phyloP scores from a whole-genome alignment of 2,888 invertebrate genomes.

The Gnatocerus cornutus region DNA sequence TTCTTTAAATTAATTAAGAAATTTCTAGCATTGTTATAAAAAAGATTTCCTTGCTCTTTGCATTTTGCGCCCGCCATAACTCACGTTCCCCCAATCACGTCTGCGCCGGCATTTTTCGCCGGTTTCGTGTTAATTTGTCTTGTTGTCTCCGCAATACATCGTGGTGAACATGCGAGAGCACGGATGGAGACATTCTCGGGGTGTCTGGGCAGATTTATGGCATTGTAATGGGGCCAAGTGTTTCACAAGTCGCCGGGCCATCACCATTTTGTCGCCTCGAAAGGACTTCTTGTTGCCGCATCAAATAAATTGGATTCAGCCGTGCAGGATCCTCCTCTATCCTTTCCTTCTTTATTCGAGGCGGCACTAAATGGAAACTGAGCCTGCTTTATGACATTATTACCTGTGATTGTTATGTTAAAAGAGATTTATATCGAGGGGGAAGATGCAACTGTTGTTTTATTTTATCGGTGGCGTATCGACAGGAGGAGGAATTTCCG shows the following conservation, averaged over 20 bases:
- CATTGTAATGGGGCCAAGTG: slow-evolving; percentile 78
- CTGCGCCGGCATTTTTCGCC: slow-evolving; percentile 17
- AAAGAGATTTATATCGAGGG: slow-evolving; percentile 64
- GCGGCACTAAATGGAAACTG: slow-evolving; percentile 63
- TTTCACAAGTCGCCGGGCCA: slow-evolving; percentile 77
- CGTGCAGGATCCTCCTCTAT: slow-evolving; percentile 51
- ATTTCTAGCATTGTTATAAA: background rate
- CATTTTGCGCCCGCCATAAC: background rate
- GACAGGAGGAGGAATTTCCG: slow-evolving; percentile 12
- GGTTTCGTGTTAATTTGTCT: slow-evolving; percentile 64
- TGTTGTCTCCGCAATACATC: slow-evolving; percentile 64
- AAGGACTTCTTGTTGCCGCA: slow-evolving; percentile 69
- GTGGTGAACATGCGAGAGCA: slow-evolving; percentile 64
- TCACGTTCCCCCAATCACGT: background rate
- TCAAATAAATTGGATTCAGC: slow-evolving; percentile 71
- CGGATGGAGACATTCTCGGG: slow-evolving; percentile 66
- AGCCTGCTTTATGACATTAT: slow-evolving; percentile 70
- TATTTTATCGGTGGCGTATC: slow-evolving; percentile 37
- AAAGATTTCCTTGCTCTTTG: too few relatives aligned
- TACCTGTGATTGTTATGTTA: slow-evolving; percentile 71
- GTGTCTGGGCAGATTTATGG: slow-evolving; percentile 74
- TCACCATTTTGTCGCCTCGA: slow-evolving; percentile 75
- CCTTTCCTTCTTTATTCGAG: slow-evolving; percentile 61
- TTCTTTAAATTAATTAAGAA: background rate
- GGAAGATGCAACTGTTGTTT: slow-evolving; percentile 41